Percentiles rank a stretch among this genome's conserved stretches.
Conservation (phyloP, 2,113 vertebrate genomes). For the Canis aureus region DNA sequence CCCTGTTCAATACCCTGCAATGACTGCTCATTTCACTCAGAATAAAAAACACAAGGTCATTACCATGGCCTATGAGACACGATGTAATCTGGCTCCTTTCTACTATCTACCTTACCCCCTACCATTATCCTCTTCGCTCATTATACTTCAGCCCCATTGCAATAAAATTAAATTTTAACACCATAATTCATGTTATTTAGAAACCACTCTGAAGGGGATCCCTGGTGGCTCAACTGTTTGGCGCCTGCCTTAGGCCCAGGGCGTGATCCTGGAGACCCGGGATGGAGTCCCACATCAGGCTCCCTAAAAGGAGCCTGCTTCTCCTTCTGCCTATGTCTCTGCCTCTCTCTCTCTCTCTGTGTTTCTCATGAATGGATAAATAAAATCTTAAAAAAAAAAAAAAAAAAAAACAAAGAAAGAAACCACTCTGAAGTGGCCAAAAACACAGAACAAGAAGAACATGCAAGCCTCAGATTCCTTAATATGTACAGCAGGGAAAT, state of each 20-base stretch:
- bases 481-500: not conserved
- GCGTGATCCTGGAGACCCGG: no score
- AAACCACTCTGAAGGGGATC: conserved; percentile 11
- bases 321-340: no score
- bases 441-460: conserved; percentile 30
- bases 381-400: no score
- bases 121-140: not conserved
- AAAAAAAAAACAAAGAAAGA: not conserved
- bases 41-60: conserved; percentile 45
- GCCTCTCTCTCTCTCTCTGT: no score
- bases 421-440: conserved; percentile 25
- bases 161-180: conserved; percentile 56
- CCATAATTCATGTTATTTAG: conserved; percentile 13
- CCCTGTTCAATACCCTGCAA: conserved; percentile 12
- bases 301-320: no score
- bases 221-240: no score
- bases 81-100: not conserved
- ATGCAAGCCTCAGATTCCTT: not conserved
- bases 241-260: no score
- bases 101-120: not conserved
- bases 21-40: not conserved
- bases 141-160: not conserved
- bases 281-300: no score
- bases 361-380: no score
- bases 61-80: not conserved